Percentiles rank a stretch among this genome's conserved stretches.
Evolutionary conservation across 1,140 invertebrate genomes (phyloP).

Genomic region (Sarcophaga peregrina): DNA sequence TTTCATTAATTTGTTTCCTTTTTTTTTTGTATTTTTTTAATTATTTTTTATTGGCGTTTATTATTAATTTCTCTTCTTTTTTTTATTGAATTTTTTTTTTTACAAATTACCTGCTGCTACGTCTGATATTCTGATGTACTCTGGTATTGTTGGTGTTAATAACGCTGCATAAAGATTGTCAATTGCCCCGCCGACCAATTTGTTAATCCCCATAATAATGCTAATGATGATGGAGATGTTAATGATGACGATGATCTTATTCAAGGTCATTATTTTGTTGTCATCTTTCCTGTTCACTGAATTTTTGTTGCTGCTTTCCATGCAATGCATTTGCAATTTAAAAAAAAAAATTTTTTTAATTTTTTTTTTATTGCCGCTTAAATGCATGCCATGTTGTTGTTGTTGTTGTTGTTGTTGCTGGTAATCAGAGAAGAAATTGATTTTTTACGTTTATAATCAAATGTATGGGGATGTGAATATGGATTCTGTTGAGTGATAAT

Average conservation of each 20-base stretch:
- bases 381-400: neutral
- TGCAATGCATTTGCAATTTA: neutral
- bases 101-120: slow-evolving; percentile 11
- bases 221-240: neutral
- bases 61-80: neutral
- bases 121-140: too few species aligned
- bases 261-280: slow-evolving; percentile 1
- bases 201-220: too few species aligned
- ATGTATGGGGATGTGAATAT: too few species aligned
- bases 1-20: neutral
- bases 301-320: neutral
- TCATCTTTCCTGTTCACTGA: neutral
- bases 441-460: neutral
- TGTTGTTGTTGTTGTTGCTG: neutral
- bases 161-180: too few species aligned
- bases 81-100: neutral
- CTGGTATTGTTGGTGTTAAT: too few species aligned
- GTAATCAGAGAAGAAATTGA: neutral
- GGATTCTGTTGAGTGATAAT: too few species aligned
- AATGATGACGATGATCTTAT: slow-evolving; percentile 11
- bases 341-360: too few species aligned
- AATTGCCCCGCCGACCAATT: neutral
- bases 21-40: neutral
- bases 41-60: neutral
- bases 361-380: neutral